These are phyloP conservation scores for Mimas tiliae DNA, from an alignment of 2,888 invertebrate species.

Conservation along the genomic window DNA sequence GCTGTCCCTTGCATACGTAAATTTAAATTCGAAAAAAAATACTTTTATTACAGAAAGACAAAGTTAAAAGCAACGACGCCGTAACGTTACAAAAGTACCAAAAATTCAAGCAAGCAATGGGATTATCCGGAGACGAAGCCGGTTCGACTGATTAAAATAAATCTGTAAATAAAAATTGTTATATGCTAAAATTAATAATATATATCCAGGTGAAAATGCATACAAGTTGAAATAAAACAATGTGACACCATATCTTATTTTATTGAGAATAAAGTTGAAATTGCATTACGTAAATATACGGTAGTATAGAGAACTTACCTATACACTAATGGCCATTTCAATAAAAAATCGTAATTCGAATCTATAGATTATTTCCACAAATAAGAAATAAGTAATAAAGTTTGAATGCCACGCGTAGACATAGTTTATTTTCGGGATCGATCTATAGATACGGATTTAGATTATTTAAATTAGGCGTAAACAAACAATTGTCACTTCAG, in stretches of 20 bases:
- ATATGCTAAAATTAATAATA: slow-evolving; percentile 21
- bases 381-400: too few relatives aligned
- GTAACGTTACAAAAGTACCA: slow-evolving; percentile 63
- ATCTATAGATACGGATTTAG: too few relatives aligned
- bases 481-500: background rate
- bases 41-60: slow-evolving; percentile 67
- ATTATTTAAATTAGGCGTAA: too few relatives aligned
- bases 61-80: slow-evolving; percentile 60
- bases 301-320: background rate
- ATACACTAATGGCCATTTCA: background rate
- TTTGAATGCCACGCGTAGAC: too few relatives aligned
- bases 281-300: background rate
- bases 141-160: slow-evolving; percentile 69
- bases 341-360: too few relatives aligned
- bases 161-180: slow-evolving; percentile 22
- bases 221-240: slow-evolving; percentile 12
- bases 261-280: background rate
- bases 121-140: slow-evolving; percentile 74
- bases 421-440: too few relatives aligned
- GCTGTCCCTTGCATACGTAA: too few relatives aligned
- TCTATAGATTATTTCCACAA: too few relatives aligned
- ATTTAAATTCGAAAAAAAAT: too few relatives aligned
- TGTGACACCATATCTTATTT: background rate
- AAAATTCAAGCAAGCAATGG: slow-evolving; percentile 77
- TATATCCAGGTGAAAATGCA: too few relatives aligned